These are phyloP conservation scores for Diorhabda sublineata DNA, from an alignment of 1,140 invertebrate species.

Conservation along the genomic window DNA sequence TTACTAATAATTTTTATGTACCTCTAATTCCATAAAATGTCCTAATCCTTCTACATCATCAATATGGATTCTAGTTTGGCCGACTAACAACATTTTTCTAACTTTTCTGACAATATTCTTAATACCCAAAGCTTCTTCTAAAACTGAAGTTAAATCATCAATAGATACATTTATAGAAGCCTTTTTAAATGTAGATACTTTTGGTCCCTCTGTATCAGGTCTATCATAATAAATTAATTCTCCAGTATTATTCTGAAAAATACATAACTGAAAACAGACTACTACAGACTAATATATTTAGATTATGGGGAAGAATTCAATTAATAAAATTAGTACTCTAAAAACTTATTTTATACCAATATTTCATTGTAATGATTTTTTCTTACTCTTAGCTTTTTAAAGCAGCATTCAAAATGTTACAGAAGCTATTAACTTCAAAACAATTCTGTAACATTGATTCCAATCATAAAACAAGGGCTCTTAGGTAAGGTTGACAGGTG, in stretches of 20 bases:
- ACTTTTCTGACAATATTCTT: slow-evolving; percentile 67
- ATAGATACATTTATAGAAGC: slow-evolving; percentile 50
- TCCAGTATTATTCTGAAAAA: slow-evolving; percentile 50
- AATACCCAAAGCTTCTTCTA: slow-evolving; percentile 58
- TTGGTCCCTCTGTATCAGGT: slow-evolving; percentile 65
- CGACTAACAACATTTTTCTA: slow-evolving; percentile 71
- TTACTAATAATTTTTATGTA: slow-evolving; percentile 41
- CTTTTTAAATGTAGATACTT: slow-evolving; percentile 62
- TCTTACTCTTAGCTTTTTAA: no score
- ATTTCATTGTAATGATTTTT: no score
- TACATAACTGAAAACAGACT: not conserved
- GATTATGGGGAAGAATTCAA: no score
- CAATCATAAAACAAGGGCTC: no score
- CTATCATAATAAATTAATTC: slow-evolving; percentile 78
- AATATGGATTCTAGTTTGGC: slow-evolving; percentile 83
- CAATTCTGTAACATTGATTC: no score
- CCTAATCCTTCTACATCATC: slow-evolving; percentile 80
- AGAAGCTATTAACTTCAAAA: no score
- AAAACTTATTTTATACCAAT: no score
- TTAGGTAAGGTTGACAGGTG: no score
- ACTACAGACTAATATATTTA: no score
- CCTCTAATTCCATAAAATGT: slow-evolving; percentile 87
- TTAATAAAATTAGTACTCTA: no score
- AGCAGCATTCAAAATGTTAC: no score
- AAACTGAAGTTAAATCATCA: slow-evolving; percentile 48